phyloP scores from a whole-genome alignment of 2,797 vertebrate genomes.

The Pempheris klunzingeri region DNA sequence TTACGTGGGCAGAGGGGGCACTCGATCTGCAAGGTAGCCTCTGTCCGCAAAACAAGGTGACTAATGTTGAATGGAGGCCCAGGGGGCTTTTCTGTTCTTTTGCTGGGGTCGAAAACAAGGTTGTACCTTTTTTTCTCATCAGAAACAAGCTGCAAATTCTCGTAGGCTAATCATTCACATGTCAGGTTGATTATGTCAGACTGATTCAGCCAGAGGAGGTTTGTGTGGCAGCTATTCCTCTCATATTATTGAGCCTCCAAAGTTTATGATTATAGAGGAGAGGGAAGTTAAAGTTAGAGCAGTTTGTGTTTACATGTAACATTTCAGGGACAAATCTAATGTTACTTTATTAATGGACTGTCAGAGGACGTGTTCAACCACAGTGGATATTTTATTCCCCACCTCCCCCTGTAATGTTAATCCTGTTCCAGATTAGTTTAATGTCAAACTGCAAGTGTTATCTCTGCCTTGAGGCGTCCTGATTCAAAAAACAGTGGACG shows the following conservation, averaged over 20 bases:
- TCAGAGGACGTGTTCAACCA: not conserved
- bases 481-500: not conserved
- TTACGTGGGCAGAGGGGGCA: constrained; percentile 4
- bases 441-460: too few relatives aligned
- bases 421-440: too few relatives aligned
- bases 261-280: constrained; percentile 19
- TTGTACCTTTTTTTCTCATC: constrained; percentile 45
- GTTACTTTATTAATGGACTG: not conserved
- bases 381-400: not conserved
- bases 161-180: constrained; percentile 46
- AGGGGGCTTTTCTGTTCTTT: constrained; percentile 59
- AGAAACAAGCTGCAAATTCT: constrained; percentile 17
- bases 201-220: constrained; percentile 26
- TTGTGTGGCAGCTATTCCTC: constrained; percentile 14
- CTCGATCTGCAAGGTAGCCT: constrained; percentile 36
- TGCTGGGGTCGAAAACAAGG: constrained; percentile 40
- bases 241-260: constrained; percentile 15
- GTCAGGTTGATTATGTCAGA: constrained; percentile 58
- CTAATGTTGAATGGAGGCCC: constrained; percentile 61
- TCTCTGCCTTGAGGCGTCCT: too few relatives aligned
- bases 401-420: not conserved
- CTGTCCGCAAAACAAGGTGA: constrained; percentile 61
- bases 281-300: not conserved
- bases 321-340: not conserved
- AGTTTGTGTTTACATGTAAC: not conserved